phyloP scores from a whole-genome alignment of 1,140 invertebrate species.

The Pantala flavescens region DNA sequence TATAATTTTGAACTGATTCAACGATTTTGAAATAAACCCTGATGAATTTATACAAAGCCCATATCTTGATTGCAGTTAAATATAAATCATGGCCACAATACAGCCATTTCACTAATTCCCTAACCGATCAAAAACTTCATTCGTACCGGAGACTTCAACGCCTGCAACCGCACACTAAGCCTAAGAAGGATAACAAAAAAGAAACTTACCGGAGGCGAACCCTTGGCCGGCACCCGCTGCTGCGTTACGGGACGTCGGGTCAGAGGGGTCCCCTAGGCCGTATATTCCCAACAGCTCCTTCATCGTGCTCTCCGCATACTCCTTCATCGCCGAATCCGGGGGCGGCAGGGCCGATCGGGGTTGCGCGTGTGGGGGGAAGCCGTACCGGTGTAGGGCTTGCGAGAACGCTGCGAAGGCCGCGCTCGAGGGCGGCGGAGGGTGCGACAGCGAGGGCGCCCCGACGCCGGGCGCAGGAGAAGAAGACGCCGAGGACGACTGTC shows the following conservation, averaged over 20 bases:
- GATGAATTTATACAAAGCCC: no score
- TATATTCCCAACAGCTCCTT: constrained; percentile 62
- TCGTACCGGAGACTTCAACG: no score
- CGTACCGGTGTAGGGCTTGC: not conserved
- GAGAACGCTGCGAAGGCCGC: not conserved
- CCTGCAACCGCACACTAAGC: no score
- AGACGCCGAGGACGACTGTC: constrained; percentile 13
- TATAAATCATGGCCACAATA: no score
- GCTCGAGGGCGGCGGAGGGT: constrained; percentile 11
- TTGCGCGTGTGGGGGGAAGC: constrained; percentile 1
- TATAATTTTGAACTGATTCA: no score
- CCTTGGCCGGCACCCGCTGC: constrained; percentile 29
- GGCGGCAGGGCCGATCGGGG: constrained; percentile 26
- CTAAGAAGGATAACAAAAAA: not conserved
- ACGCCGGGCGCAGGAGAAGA: constrained; percentile 13
- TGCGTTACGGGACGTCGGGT: constrained; percentile 38
- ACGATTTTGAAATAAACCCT: no score
- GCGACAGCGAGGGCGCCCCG: constrained; percentile 21
- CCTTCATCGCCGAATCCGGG: constrained; percentile 41
- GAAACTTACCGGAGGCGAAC: constrained; percentile 35
- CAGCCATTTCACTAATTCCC: no score
- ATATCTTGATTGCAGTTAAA: no score
- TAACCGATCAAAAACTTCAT: no score
- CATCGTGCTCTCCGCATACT: constrained; percentile 65
- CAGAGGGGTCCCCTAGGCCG: constrained; percentile 43